These are phyloP conservation scores for Heliconius himera DNA, from an alignment of 1,140 invertebrate genomes.

Conservation along the genomic window DNA sequence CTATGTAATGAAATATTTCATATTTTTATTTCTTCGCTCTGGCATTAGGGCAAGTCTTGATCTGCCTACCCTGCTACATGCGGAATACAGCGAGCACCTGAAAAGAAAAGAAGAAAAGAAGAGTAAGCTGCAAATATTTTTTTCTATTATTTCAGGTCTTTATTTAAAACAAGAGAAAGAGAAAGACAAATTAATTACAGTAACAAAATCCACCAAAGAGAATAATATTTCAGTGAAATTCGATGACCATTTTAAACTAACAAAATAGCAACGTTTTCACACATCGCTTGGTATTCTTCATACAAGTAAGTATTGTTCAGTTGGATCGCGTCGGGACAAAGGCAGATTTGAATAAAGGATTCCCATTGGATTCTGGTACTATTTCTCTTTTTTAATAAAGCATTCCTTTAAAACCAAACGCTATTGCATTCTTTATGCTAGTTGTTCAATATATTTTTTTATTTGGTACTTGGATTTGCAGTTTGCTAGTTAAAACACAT, in stretches of 20 bases:
- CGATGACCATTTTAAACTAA: background rate
- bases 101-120: too few relatives aligned
- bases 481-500: background rate
- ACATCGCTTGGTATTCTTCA: slow-evolving; percentile 17
- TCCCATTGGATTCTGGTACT: slow-evolving; percentile 18
- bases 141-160: background rate
- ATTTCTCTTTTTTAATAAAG: slow-evolving; percentile 22
- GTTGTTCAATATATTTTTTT: background rate
- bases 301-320: slow-evolving; percentile 17
- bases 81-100: too few relatives aligned
- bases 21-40: too few relatives aligned
- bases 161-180: too few relatives aligned
- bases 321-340: slow-evolving; percentile 17
- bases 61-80: too few relatives aligned
- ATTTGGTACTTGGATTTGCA: background rate
- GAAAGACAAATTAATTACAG: background rate
- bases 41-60: too few relatives aligned
- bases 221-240: background rate
- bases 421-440: slow-evolving; percentile 8
- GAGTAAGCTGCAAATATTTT: too few relatives aligned
- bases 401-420: slow-evolving; percentile 20
- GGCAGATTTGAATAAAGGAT: slow-evolving; percentile 21
- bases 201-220: background rate
- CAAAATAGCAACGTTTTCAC: slow-evolving; percentile 16
- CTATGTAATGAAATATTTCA: too few relatives aligned